Conservation (phyloP, 2,888 invertebrate species). For the Apoda limacodes region DNA sequence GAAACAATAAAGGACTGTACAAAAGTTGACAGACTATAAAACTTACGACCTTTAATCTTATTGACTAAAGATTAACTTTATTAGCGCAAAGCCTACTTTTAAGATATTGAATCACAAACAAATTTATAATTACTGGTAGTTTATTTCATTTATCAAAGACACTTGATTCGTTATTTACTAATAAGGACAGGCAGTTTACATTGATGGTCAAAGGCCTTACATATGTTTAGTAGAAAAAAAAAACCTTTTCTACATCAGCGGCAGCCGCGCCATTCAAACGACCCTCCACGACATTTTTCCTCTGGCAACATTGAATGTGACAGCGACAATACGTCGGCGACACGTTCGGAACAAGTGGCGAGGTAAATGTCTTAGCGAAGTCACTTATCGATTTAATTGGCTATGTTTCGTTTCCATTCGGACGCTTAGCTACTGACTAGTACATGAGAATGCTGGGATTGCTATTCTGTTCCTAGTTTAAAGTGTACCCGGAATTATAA, state of each 20-base stretch:
- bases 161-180: too few relatives aligned
- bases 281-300: slow-evolving; percentile 33
- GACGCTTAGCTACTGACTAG: too few relatives aligned
- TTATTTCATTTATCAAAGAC: background rate
- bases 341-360: slow-evolving; percentile 35
- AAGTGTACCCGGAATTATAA: too few relatives aligned
- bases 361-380: slow-evolving; percentile 19
- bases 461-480: too few relatives aligned
- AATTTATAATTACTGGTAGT: too few relatives aligned
- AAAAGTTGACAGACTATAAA: background rate
- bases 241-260: slow-evolving; percentile 14
- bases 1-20: slow-evolving; percentile 4
- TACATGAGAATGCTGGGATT: too few relatives aligned
- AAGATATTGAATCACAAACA: too few relatives aligned
- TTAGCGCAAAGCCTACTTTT: too few relatives aligned
- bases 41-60: too few relatives aligned
- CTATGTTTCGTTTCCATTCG: slow-evolving; percentile 12
- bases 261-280: slow-evolving; percentile 30
- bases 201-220: slow-evolving; percentile 3
- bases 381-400: slow-evolving; percentile 39
- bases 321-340: slow-evolving; percentile 47
- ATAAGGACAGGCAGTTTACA: too few relatives aligned
- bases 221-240: slow-evolving; percentile 18
- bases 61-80: too few relatives aligned
- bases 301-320: slow-evolving; percentile 34